Evolutionary conservation across 2,888 invertebrate genomes (phyloP).

Genomic region (Tribolium freemani): DNA sequence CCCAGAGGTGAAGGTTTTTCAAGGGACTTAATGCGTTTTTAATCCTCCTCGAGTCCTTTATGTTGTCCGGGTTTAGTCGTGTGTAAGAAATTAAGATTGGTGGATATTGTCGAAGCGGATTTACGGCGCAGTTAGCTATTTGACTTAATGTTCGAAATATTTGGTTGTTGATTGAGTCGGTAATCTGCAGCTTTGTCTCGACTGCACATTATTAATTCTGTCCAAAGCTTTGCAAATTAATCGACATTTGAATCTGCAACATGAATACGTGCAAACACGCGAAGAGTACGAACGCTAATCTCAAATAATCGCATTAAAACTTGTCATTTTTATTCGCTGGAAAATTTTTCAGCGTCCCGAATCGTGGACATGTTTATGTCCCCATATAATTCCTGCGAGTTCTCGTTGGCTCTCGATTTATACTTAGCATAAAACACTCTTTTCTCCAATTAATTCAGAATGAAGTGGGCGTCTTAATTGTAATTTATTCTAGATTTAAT

Average conservation of each 20-base stretch:
- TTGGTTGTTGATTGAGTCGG: background rate
- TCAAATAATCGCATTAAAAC: conserved; percentile 34
- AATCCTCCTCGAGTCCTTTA: background rate
- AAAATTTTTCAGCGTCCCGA: conserved; percentile 19
- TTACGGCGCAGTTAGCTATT: background rate
- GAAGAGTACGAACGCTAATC: conserved; percentile 32
- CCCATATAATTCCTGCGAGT: conserved; percentile 2
- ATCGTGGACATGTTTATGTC: conserved; percentile 15
- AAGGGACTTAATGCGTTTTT: background rate
- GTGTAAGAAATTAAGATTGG: background rate
- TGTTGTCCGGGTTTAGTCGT: background rate
- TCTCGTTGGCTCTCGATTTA: conserved; percentile 20
- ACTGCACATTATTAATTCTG: background rate
- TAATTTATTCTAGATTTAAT: conserved; percentile 32
- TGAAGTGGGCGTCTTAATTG: conserved; percentile 32
- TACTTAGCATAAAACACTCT: conserved; percentile 21
- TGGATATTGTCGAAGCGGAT: background rate
- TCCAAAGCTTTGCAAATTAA: conserved; percentile 18
- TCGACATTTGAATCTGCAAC: conserved; percentile 9
- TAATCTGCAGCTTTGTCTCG: background rate
- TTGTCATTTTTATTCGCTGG: conserved; percentile 11
- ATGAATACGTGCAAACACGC: conserved; percentile 15
- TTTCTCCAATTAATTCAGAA: conserved; percentile 29
- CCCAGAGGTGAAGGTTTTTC: background rate
- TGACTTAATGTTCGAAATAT: background rate